Conservation (phyloP, 2,113 vertebrate species). For the Gila orcuttii region DNA sequence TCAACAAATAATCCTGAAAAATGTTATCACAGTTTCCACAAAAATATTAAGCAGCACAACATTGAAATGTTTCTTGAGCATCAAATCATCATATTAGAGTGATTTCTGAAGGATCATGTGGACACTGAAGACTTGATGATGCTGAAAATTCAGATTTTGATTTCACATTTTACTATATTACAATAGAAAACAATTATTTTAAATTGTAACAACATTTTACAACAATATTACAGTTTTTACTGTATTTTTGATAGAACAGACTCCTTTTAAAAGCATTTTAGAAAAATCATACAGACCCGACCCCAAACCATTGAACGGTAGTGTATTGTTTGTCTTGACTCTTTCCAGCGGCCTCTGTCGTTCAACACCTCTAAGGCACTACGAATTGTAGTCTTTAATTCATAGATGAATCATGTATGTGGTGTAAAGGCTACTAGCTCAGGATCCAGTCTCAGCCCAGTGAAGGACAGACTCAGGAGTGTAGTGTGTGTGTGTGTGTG, state of each 20-base stretch:
- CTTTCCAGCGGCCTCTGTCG: neutral
- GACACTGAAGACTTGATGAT: too few species aligned
- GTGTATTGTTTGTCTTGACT: neutral
- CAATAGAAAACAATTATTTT: too few species aligned
- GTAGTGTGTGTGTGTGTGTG: conserved; percentile 32
- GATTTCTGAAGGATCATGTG: too few species aligned
- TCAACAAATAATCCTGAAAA: neutral
- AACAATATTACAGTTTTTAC: neutral
- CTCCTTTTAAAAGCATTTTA: neutral
- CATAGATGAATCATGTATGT: neutral
- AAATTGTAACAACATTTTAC: too few species aligned
- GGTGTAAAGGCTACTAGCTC: neutral
- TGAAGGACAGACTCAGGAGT: conserved; percentile 3
- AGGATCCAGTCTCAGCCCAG: neutral
- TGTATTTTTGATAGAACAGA: too few species aligned
- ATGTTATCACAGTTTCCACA: neutral
- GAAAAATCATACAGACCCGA: neutral
- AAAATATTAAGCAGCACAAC: neutral
- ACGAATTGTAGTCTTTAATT: neutral
- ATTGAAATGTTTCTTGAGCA: neutral
- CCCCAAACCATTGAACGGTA: neutral
- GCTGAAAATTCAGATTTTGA: too few species aligned
- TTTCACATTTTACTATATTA: too few species aligned
- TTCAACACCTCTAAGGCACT: neutral
- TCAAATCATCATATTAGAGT: too few species aligned